Evolutionary conservation across 2,888 invertebrate species (phyloP), one percentile per base, ranked within the genome.

Genomic region (Abrostola tripartita): DNA sequence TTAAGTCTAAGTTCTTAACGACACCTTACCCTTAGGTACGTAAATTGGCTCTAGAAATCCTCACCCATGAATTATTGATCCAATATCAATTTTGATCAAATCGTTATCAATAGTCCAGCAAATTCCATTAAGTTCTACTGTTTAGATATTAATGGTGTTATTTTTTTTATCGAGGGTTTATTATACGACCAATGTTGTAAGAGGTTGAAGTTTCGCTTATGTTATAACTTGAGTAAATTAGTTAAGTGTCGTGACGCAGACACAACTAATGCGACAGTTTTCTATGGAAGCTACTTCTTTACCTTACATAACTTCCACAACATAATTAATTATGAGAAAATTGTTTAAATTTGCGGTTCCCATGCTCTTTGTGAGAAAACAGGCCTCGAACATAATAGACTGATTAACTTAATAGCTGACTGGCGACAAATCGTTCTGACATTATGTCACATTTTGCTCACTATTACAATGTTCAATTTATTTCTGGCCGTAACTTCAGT

Each of bases 401-500:
- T 52, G 54, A 71, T 40, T 5, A 51, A 49, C 56, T 51, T 63
- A 63, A 60, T 71, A 12, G 11, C 24, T 14, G 24, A 12, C 42
- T 12, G 57, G 57, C 57, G 69, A 61, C 65, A 65, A 52, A 37
- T 64, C 61, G 52, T 65, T 61, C 40, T 10, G 12, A 50, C 36
- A 53, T 60, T 54, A 50, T 47, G 58, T 36, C 40, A 55, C 65
- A 65, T 58, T 51, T 42, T 61, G 61, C 58, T 57, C 50, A 61
- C 24, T 63, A 56, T 59, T 59, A 63, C 49, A 41, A 38, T 58
- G 37, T 56, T n/a, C 44, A 12, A n/a, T 37, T 72, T 72, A 72
- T 72, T 69, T 69, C 55, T 51, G 65, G 65, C 58, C 55, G 44
- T 74, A 69, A 69, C 58, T 65, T 55, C 59, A 73, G 60, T 69